phyloP scores from a whole-genome alignment of 2,888 invertebrate species.

The Mythimna impura region DNA sequence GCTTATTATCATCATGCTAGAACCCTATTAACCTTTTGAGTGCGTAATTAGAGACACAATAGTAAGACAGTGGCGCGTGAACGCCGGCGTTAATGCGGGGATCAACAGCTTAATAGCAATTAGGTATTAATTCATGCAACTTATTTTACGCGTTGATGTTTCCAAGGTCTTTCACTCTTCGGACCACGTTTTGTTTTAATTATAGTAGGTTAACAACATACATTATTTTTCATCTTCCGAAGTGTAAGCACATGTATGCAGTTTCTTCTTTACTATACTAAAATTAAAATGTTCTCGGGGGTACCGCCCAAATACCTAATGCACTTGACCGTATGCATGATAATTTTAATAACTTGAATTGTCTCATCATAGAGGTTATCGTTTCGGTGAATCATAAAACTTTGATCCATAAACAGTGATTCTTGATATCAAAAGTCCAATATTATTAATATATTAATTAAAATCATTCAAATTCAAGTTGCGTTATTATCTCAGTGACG shows the following conservation, averaged over 20 bases:
- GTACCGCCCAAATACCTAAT: slow-evolving; percentile 1
- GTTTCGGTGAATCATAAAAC: slow-evolving; percentile 37
- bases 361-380: slow-evolving; percentile 24
- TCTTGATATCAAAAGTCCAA: slow-evolving; percentile 22
- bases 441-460: no score
- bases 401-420: slow-evolving; percentile 21
- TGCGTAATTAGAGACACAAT: no score
- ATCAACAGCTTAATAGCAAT: no score
- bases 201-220: not conserved
- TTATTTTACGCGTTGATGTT: slow-evolving; percentile 7
- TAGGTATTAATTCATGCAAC: not conserved
- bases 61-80: no score
- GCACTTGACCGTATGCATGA: slow-evolving; percentile 14
- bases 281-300: not conserved
- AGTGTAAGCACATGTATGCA: not conserved
- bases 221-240: not conserved
- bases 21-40: no score
- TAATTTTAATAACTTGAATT: not conserved
- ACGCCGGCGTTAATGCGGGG: no score
- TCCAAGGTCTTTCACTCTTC: slow-evolving; percentile 1
- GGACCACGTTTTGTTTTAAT: not conserved
- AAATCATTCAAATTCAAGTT: no score
- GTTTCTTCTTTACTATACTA: not conserved
- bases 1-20: not conserved
- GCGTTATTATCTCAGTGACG: no score